A percentile compares a stretch with the other conserved stretches of the same genome.
These are phyloP conservation scores for Phalacrocorax aristotelis DNA, from an alignment of 2,113 vertebrate genomes.

Conservation along the genomic window DNA sequence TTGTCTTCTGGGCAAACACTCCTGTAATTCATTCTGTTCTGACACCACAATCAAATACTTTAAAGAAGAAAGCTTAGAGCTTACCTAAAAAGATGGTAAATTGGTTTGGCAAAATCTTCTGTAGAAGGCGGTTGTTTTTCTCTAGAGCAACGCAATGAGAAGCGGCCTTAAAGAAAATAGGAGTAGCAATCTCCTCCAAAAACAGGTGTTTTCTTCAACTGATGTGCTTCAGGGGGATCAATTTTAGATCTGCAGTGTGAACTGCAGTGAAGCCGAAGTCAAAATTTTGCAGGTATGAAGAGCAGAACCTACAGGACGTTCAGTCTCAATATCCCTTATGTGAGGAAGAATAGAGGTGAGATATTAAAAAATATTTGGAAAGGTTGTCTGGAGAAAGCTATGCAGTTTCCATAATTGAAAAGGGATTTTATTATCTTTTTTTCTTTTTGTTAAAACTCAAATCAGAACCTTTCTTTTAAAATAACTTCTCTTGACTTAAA, in stretches of 20 bases:
- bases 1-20: background rate
- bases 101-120: background rate
- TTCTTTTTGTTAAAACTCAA: background rate
- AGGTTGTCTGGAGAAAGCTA: background rate
- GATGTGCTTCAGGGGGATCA: too few relatives aligned
- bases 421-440: background rate
- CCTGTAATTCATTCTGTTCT: background rate
- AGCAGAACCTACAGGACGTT: background rate
- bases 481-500: background rate
- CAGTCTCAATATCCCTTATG: background rate
- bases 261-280: background rate
- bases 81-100: background rate
- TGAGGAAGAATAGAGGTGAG: background rate
- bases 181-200: background rate
- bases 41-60: background rate
- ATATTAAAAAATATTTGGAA: background rate
- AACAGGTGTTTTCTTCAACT: background rate
- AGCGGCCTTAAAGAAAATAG: background rate
- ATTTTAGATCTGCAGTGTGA: background rate
- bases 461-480: background rate
- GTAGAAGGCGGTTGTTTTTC: background rate
- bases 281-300: background rate
- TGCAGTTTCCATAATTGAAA: background rate
- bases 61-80: background rate
- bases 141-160: background rate